These are phyloP conservation scores for Anabacerthia variegaticeps DNA, from an alignment of 2,797 vertebrate species.

Conservation along the genomic window DNA sequence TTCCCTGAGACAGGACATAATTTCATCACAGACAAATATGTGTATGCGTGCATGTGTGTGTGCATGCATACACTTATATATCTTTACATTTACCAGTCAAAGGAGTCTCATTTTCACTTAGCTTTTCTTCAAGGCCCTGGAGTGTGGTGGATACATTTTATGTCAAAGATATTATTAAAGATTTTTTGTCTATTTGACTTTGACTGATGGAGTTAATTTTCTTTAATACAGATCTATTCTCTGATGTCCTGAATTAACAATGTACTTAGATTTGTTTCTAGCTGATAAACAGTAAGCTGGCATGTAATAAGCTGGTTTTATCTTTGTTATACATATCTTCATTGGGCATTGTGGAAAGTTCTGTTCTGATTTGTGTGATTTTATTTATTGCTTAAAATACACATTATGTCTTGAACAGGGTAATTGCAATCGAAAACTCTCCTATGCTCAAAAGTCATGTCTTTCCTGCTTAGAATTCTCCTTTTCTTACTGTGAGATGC, in stretches of 20 bases:
- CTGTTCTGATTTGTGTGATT: background rate
- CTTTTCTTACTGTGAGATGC: background rate
- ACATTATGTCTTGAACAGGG: background rate
- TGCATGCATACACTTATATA: background rate
- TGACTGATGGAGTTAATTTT: slow-evolving; percentile 53
- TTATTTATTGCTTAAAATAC: slow-evolving; percentile 8
- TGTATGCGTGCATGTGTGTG: background rate
- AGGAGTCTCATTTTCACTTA: background rate
- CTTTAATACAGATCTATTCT: slow-evolving; percentile 37
- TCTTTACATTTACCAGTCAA: background rate
- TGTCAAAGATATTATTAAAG: background rate
- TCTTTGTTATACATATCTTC: slow-evolving; percentile 30
- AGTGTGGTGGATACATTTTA: background rate
- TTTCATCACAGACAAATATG: background rate
- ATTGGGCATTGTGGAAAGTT: background rate
- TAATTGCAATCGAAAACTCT: background rate
- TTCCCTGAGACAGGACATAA: background rate
- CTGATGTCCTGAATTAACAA: slow-evolving; percentile 4
- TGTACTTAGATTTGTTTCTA: slow-evolving; percentile 24
- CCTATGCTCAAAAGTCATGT: background rate
- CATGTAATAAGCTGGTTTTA: background rate
- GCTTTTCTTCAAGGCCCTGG: background rate
- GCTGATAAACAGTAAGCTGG: slow-evolving; percentile 30
- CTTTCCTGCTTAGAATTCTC: background rate
- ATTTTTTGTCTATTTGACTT: background rate